Base-by-base conservation (phyloP, 2,888 invertebrate genomes). In the Keiferia lycopersicella region DNA sequence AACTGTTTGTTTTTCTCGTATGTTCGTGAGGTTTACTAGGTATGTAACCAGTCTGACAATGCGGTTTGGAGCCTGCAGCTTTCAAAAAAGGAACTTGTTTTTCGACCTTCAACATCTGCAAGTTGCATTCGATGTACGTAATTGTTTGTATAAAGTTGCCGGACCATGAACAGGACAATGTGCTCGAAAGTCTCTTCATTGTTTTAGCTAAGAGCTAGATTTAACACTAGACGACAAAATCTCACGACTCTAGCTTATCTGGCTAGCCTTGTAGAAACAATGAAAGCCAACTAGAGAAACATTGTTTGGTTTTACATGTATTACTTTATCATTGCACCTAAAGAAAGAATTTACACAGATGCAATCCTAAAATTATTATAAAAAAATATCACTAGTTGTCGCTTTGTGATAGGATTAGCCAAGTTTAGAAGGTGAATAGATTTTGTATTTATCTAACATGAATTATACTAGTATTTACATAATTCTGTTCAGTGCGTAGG, bases 1-100 rank as follows among this genome's bases (percentile, higher is more conserved):
- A 81, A 81, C 76, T 68, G 70, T 79, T 81, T 81, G 76, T 81
- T 82, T 81, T 83, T 80, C 76, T 75, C 69, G 69, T 64, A 61
- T 64, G 62, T 63, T 65, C 67, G 22, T 58, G 26, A 39, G 2
- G 39, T 20, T 59, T 20, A 41, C 41, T 14, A 20, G 41, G 22
- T 22, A 14, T 14, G 41, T n/a, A 16, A 22, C 63, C 61, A 8
- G 34, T 50, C 16, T 51, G 34, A 26, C 6, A 38, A 77, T 74
- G 70, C 72, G 72, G 73, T 74, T 73, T 69, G 71, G 74, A 80
- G 80, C 77, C 71, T 71, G 77, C 65, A 78, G 77, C 68, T 69
- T 75, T 73, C 66, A 18, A 59, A 66, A 70, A 66, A 63, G 65
- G 66, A 75, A 75, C 74, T 67, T 60, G 74, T 78, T 63, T 71